Base-by-base conservation (phyloP, 2,113 vertebrate genomes). In the Desmodus rotundus region DNA sequence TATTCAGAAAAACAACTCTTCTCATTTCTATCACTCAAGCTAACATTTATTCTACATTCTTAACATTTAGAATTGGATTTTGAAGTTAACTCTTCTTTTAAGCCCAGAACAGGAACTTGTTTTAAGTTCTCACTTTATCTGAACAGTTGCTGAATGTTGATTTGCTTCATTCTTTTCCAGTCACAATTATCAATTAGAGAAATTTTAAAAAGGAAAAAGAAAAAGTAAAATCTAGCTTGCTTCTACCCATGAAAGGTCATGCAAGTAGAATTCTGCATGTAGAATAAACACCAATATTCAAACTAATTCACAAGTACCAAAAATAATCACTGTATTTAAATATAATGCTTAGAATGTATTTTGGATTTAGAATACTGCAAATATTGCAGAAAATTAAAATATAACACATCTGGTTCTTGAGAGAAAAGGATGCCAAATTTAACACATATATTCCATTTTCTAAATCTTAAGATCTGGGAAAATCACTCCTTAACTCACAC, bases 311-410 rank as follows among this genome's bases (percentile, higher is more conserved):
- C 9, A 67, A 31, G 10, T 65, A 72, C 33, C 41, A 61, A 72
- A 95, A 78, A 77, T 61, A 85, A 93, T 58, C 52, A 54, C 47
- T 86, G 14, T n/a, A 45, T 63, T 96, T 94, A 72, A 90, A 90
- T 58, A 65, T 56, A 74, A 86, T 65, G 31, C 13, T 65, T 89
- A 93, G 20, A 47, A 73, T 65, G 2, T 73, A 81, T 65, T 89
- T 74, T 93, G 54, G 22, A 50, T 89, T 90, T 68, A 68, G 33
- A 52, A 83, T 65, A 72, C n/a, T 63, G 8, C 15, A 77, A 93
- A 93, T 63, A 81, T 52, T 33, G 5, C 4, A 72, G 20, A 83
- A 88, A 94, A 28, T 41, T 10, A 74, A 50, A 73, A 28, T 52
- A 41, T 33, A 87, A 82, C 13, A 89, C 47, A 22, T 17, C 15